phyloP scores from a whole-genome alignment of 2,888 invertebrate species.

The Electrophaes corylata region DNA sequence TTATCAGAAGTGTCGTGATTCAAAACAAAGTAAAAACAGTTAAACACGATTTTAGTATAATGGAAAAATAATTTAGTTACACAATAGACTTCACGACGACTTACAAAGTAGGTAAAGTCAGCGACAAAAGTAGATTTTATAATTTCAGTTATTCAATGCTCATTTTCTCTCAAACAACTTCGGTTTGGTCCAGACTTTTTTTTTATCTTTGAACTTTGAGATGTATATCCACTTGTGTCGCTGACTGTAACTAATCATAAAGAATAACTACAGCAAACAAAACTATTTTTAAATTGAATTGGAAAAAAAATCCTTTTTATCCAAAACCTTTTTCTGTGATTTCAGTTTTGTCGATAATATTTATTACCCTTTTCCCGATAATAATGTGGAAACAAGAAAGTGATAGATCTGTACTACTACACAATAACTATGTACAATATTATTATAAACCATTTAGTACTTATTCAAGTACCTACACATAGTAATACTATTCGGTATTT shows the following conservation, averaged over 20 bases:
- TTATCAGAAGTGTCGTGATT: constrained; percentile 6
- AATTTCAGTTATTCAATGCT: too few relatives aligned
- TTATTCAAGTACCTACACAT: constrained; percentile 46
- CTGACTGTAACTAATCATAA: too few relatives aligned
- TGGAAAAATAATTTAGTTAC: background rate
- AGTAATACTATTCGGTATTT: constrained; percentile 29
- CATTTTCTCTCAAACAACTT: too few relatives aligned
- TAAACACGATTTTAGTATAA: background rate
- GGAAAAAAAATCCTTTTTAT: background rate
- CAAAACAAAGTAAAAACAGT: constrained; percentile 5
- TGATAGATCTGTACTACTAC: constrained; percentile 17
- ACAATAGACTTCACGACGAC: background rate
- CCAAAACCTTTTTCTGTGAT: background rate
- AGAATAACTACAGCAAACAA: background rate
- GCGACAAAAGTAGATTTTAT: too few relatives aligned
- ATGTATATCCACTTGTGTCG: too few relatives aligned
- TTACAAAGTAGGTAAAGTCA: background rate
- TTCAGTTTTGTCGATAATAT: constrained; percentile 3
- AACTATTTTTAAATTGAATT: background rate
- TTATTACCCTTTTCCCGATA: constrained; percentile 30
- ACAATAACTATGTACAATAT: constrained; percentile 23
- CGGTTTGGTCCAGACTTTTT: too few relatives aligned
- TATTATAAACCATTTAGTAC: constrained; percentile 41
- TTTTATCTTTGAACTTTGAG: too few relatives aligned
- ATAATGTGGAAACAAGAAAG: constrained; percentile 20